Evolutionary conservation across 2,888 invertebrate species (phyloP).

Genomic region (Drosophila meridionalis): DNA sequence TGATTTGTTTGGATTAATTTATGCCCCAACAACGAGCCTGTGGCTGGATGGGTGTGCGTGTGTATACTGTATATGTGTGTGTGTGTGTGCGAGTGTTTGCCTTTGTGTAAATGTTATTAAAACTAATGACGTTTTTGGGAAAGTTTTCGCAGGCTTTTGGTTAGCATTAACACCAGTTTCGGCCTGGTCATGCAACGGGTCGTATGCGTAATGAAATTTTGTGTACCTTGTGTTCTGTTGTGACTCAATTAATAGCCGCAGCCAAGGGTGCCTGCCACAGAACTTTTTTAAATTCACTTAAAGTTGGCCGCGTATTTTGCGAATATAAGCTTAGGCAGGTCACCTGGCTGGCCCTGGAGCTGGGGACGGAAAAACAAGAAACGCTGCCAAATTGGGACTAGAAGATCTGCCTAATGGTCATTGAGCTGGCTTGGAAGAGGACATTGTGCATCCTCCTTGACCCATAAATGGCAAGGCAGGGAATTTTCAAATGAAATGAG

Average conservation of each 20-base stretch:
- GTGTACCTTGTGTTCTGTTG: conserved; percentile 50
- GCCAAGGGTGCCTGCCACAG: background rate
- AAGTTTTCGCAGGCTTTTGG: conserved; percentile 52
- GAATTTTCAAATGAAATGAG: conserved; percentile 40
- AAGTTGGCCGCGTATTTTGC: conserved; percentile 35
- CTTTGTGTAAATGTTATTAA: conserved; percentile 70
- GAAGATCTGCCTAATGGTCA: conserved; percentile 58
- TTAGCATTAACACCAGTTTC: conserved; percentile 1
- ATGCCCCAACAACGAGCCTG: conserved; percentile 15
- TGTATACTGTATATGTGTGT: conserved; percentile 18
- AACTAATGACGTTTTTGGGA: conserved; percentile 68
- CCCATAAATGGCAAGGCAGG: conserved; percentile 48
- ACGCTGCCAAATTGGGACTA: conserved; percentile 51
- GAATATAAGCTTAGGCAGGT: conserved; percentile 33
- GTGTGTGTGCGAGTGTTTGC: conserved; percentile 18
- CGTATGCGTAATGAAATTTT: conserved; percentile 72
- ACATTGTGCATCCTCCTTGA: conserved; percentile 48
- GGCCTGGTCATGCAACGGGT: conserved; percentile 47
- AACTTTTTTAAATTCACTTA: conserved; percentile 66
- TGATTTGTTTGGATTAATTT: conserved; percentile 48
- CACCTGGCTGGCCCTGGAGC: conserved; percentile 45
- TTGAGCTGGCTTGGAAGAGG: conserved; percentile 47
- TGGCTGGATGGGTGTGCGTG: background rate
- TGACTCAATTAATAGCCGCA: conserved; percentile 66
- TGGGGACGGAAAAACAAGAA: conserved; percentile 11